Evolutionary conservation across 2,113 vertebrate genomes (phyloP), one percentile per base, ranked within the genome.

Genomic region (Zootoca vivipara): DNA sequence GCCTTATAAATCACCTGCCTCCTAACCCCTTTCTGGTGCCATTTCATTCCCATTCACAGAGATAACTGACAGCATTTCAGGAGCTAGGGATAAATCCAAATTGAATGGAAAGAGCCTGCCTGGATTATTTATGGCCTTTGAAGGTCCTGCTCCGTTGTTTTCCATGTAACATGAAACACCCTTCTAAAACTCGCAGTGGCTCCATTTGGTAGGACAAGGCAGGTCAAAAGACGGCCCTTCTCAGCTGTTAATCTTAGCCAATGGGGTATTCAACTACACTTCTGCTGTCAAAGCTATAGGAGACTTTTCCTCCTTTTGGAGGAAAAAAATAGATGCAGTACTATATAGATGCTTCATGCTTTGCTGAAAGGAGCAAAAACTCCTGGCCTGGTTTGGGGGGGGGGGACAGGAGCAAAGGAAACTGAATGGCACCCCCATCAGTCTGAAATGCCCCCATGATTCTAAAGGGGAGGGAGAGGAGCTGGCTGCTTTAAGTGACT

Each of bases 1-100:
- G 91, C 90, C 94, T 95, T 94, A 87, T 94, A 94, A 94, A 93
- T 90, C 87, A 62, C 84, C 86, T 93, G 85, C 65, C 69, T 83
- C 79, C 89, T 93, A 91, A 77, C 80, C 87, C 70, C 78, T 88
- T 70, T 93, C 89, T 62, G 30, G 30, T 84, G 82, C 93, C 86
- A 56, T 92, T 78, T n/a, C 87, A 84, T 82, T 89, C 58, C 86
- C 87, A 62, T 42, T 86, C 93, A 56, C 83, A 92, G 85, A 91
- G 85, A 82, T 91, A 91, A 91, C 79, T 93, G 91, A 89, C 90
- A 87, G 88, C 73, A 90, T 92, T 95, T 92, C 93, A 94, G 87
- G 93, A 95, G 87, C 84, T 82, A 93, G 89, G 65, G 90, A 86
- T 81, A 91, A 90, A 93, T 88, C 90, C 93, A 90, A 85, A 89